Base-by-base conservation (phyloP, 2,888 invertebrate species). In the Spisula solida region DNA sequence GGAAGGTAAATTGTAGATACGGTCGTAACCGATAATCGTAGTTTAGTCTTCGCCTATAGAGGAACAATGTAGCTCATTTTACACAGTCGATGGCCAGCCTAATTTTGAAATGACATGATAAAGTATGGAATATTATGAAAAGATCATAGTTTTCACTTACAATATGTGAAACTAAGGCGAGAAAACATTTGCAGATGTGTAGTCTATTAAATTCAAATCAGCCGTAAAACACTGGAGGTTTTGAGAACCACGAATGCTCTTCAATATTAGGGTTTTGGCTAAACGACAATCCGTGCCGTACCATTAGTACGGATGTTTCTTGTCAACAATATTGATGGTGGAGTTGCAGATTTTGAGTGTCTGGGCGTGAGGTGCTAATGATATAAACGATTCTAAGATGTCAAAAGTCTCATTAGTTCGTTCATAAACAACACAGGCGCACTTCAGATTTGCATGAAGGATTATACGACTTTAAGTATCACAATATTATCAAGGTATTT, bases 151-250 rank as follows among this genome's bases (percentile, higher is more conserved):
- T 66, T 66, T 60, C 82, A 66, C 82, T 82, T 66, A 82, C 25
- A 47, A 25, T 60, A 41, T 20, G 66, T 82, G 82, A 66, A 66
- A 82, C 66, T 66, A 31, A 18, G 47, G 60, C 41, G 56, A 66
- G 66, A 66, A 82, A 82, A 82, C 82, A 82, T 41, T 47, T 66
- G 56, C 82, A 82, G 47, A 82, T 82, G 82, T 82, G 66, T 66
- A 66, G 82, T 66, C 82, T 82, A 82, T 82, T 82, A 82, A 66
- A 82, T 82, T 82, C 66, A 66, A 82, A 82, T 82, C 82, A 82
- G 47, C 66, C 82, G 47, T 82, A 25, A 82, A 82, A 66, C 66
- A 41, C 25, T 31, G 25, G 66, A 82, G 16, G 34, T 41, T 82
- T 66, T 31, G 75, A 31, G 75, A 75, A 75, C 75, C 75, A 75